Percentiles rank a stretch among this genome's conserved stretches.
phyloP scores from a whole-genome alignment of 2,888 invertebrate species.

The Orthosia gothica region DNA sequence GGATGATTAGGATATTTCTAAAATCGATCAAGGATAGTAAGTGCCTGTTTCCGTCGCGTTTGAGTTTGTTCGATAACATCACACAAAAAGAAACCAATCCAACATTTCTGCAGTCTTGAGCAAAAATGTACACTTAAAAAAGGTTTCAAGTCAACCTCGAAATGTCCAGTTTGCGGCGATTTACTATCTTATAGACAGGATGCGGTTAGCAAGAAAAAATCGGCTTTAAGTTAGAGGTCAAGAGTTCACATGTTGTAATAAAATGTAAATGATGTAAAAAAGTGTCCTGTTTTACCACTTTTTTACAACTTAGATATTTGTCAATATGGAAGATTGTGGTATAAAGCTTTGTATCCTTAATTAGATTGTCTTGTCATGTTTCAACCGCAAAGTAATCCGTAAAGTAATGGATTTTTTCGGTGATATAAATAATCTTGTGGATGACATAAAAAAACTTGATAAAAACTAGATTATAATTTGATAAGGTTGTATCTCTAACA shows the following conservation, averaged over 20 bases:
- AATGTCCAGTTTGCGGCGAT: conserved; percentile 46
- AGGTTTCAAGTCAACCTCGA: conserved; percentile 44
- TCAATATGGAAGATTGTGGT: conserved; percentile 19
- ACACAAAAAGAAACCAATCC: conserved; percentile 13
- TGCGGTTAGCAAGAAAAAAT: conserved; percentile 17
- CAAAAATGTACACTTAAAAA: conserved; percentile 22
- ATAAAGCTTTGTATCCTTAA: conserved; percentile 38
- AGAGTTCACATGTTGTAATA: conserved; percentile 46
- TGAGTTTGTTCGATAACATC: conserved; percentile 1
- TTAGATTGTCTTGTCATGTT: conserved; percentile 12
- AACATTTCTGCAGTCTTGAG: conserved; percentile 6
- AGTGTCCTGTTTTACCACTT: conserved; percentile 42
- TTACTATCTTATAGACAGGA: conserved; percentile 47
- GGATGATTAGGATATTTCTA: background rate
- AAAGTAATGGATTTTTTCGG: background rate
- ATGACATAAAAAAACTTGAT: background rate
- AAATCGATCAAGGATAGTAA: background rate
- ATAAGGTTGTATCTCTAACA: background rate
- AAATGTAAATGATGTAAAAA: conserved; percentile 54
- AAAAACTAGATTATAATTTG: conserved; percentile 8
- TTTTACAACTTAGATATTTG: conserved; percentile 38
- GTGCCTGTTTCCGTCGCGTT: background rate
- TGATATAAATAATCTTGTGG: background rate
- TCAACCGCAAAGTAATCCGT: conserved; percentile 16
- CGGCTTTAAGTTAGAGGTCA: conserved; percentile 32